A percentile compares a stretch with the other conserved stretches of the same genome.
Evolutionary conservation across 2,797 vertebrate genomes (phyloP).

Genomic region (Columba guinea): DNA sequence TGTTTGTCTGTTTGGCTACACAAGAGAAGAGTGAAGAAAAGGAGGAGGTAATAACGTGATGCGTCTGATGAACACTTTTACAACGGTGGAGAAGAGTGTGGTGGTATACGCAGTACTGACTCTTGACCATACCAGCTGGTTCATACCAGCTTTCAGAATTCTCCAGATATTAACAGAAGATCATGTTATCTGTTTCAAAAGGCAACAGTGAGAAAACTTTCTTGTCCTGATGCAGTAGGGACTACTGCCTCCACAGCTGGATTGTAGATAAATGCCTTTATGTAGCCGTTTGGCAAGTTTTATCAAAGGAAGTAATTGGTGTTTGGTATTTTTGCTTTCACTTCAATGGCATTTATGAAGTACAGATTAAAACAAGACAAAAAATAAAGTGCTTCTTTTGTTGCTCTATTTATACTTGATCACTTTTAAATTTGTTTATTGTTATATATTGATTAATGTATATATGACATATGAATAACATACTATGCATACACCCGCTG

Average conservation of each 20-base stretch:
- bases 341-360: background rate
- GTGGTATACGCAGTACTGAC: background rate
- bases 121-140: background rate
- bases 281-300: background rate
- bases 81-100: background rate
- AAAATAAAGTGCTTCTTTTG: background rate
- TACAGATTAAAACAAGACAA: background rate
- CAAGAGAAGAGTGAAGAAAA: background rate
- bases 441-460: background rate
- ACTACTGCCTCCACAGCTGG: background rate
- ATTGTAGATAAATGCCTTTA: background rate
- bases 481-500: background rate
- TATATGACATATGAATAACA: rapidly evolving
- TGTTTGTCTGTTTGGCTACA: background rate
- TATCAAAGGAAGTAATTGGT: background rate
- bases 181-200: background rate
- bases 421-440: background rate
- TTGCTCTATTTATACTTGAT: background rate
- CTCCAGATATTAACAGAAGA: background rate
- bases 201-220: background rate
- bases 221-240: background rate
- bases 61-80: background rate
- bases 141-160: background rate
- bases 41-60: rapidly evolving
- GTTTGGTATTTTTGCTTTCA: background rate